Percentiles rank a stretch among this genome's conserved stretches.
Conservation (phyloP, 2,113 vertebrate genomes). For the Forbesichthys agassizii region DNA sequence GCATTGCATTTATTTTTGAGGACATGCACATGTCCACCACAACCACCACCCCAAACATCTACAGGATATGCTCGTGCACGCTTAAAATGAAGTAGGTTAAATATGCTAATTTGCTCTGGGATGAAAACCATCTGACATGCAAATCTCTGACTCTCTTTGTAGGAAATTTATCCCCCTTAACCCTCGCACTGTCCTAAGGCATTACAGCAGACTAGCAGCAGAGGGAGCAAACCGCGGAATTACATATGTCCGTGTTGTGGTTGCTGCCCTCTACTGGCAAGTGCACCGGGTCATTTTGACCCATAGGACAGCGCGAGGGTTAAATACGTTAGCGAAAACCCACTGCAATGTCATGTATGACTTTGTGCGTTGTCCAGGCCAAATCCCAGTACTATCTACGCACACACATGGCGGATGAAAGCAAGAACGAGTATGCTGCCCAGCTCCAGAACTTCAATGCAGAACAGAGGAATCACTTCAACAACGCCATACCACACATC, state of each 20-base stretch:
- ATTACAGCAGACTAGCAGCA: too few relatives aligned
- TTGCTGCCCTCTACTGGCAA: too few relatives aligned
- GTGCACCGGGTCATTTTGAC: too few relatives aligned
- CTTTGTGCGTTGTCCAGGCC: constrained; percentile 73
- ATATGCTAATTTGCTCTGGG: background rate
- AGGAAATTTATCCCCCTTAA: background rate
- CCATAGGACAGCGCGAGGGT: too few relatives aligned
- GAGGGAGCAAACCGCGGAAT: too few relatives aligned
- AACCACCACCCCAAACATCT: background rate
- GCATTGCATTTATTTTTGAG: too few relatives aligned
- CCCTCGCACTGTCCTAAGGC: too few relatives aligned
- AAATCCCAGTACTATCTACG: constrained; percentile 93
- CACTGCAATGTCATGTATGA: background rate
- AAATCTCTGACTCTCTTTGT: background rate
- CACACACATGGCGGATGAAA: constrained; percentile 94
- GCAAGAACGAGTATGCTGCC: constrained; percentile 97
- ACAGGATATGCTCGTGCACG: too few relatives aligned
- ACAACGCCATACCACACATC: constrained; percentile 93
- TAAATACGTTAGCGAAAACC: background rate
- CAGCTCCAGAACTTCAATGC: constrained; percentile 95
- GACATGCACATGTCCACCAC: background rate
- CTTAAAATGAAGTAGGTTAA: too few relatives aligned
- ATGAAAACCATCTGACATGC: too few relatives aligned
- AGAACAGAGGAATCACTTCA: constrained; percentile 97
- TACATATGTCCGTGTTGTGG: too few relatives aligned